phyloP scores from a whole-genome alignment of 2,888 invertebrate species.

The Patella depressa region DNA sequence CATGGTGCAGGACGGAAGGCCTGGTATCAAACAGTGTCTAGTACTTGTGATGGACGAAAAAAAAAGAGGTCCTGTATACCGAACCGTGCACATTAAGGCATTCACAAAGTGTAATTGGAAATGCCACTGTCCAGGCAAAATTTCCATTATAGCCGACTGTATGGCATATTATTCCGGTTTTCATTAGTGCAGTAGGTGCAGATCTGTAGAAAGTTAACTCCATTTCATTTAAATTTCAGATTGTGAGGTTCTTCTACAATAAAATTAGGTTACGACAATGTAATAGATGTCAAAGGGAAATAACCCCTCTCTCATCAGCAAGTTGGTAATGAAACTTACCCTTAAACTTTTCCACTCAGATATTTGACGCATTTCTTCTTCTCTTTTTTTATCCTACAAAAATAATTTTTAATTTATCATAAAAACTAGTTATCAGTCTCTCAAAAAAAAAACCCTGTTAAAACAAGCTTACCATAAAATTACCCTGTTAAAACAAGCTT shows the following conservation, averaged over 20 bases:
- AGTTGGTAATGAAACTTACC: conserved; percentile 31
- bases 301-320: background rate
- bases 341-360: conserved; percentile 44
- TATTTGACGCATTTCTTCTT: conserved; percentile 40
- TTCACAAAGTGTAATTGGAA: no score
- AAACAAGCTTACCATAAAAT: background rate
- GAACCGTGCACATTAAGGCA: no score
- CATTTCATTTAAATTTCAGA: background rate
- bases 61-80: no score
- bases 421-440: no score
- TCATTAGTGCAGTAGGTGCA: background rate
- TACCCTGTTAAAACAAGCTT: background rate
- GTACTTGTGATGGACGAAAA: no score
- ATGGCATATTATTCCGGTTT: no score
- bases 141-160: no score
- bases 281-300: background rate
- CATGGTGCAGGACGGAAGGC: no score
- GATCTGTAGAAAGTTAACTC: background rate
- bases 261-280: background rate
- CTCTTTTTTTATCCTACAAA: conserved; percentile 52
- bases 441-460: background rate
- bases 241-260: background rate
- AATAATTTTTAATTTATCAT: background rate
- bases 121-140: no score
- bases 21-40: no score